Percentiles rank a stretch among this genome's conserved stretches.
Conservation (phyloP, 2,888 invertebrate genomes). For the Blera fallax region DNA sequence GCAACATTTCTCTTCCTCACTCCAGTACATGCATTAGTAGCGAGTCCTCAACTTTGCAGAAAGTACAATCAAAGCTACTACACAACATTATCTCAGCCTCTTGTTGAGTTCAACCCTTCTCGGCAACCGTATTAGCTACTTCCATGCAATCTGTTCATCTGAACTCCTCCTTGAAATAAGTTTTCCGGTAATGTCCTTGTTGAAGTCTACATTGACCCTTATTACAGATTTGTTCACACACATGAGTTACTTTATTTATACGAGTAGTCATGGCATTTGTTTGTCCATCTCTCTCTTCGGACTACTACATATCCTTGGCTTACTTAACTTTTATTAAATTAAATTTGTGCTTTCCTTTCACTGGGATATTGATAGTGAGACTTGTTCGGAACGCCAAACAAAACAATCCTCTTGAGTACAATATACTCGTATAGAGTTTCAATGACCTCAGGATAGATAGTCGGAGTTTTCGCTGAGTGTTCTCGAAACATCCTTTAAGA, state of each 20-base stretch:
- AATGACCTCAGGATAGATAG: conserved; percentile 56
- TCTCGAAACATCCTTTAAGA: conserved; percentile 45
- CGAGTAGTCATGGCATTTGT: background rate
- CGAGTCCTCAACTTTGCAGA: background rate
- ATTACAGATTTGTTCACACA: conserved; percentile 57
- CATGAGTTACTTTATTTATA: conserved; percentile 54
- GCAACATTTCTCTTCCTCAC: no score
- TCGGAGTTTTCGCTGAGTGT: conserved; percentile 40
- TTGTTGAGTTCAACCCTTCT: conserved; percentile 1
- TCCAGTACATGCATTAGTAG: no score
- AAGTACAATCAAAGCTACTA: background rate
- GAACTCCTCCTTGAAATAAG: conserved; percentile 23
- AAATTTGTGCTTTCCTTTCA: conserved; percentile 49
- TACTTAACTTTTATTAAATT: conserved; percentile 62
- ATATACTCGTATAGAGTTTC: conserved; percentile 51
- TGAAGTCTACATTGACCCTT: conserved; percentile 50
- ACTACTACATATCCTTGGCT: conserved; percentile 28
- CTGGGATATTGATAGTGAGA: background rate
- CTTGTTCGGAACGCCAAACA: conserved; percentile 19
- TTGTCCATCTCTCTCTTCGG: background rate
- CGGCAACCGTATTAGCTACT: conserved; percentile 32
- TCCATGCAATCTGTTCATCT: conserved; percentile 44
- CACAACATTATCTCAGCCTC: background rate
- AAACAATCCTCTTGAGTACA: conserved; percentile 43
- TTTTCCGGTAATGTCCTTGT: conserved; percentile 37